Base-by-base conservation (phyloP, 92 coral and sea anemone species). In the Phenganax subtilis region DNA sequence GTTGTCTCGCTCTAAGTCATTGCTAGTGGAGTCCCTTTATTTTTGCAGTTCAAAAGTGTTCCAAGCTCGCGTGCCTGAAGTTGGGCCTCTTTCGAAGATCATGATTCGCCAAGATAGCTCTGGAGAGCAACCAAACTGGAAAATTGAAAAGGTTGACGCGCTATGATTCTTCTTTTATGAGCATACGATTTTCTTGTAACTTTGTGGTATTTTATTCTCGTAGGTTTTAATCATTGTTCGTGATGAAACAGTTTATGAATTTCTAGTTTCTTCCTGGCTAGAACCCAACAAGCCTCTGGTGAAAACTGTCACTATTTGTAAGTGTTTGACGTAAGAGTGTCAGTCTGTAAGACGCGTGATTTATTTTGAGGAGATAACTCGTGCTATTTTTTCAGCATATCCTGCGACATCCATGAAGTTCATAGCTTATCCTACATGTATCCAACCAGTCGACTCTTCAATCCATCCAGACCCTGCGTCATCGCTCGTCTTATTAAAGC, bases 41-140 rank as follows among this genome's bases (percentile, higher is more conserved):
- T 53, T 37, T 79, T 79, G 0, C 27, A 79, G 83, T 64, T 63
- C 83, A 17, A 79, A 79, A 64, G 69, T 79, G 51, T 79, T 79
- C 57, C 59, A 64, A 64, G 47, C 53, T 15, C 14, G 65, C 10
- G 2, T 79, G 12, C 58, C 10, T 16, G 61, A 79, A 14, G 54
- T 79, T 51, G 74, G 74, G 12, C 28, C 1, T 6, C 27, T 79
- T 31, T 8, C 4, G n/a, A 79, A 51, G 65, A 79, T 79, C 20
- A 16, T 16, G 69, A 63, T 79, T 53, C 83, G 83, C 10, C 72
- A 62, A 29, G 83, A 79, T 60, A 51, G 29, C n/a, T 62, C 74
- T 29, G 61, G 52, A 7, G 47, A 30, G 1, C 65, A 62, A 16
- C 62, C 44, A 15, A 55, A 73, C 16, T 68, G 73, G 73, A 68